phyloP scores from a whole-genome alignment of 2,797 vertebrate genomes.

The Dallia pectoralis region DNA sequence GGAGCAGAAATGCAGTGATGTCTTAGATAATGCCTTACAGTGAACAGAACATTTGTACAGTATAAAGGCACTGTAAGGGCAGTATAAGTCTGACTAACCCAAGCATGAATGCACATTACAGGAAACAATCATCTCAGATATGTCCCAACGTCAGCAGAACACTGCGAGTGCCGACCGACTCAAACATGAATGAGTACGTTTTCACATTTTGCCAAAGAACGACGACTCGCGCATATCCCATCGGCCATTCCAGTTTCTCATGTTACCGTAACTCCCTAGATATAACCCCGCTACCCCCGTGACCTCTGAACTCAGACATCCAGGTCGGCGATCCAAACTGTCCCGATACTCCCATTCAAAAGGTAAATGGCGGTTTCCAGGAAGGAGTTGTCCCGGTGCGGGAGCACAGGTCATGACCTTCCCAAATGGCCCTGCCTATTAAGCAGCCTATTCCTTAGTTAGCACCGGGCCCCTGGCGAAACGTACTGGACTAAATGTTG shows the following conservation, averaged over 20 bases:
- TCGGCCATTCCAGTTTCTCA: conserved; percentile 17
- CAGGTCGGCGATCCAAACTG: conserved; percentile 45
- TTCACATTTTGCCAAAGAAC: conserved; percentile 31
- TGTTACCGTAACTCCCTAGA: conserved; percentile 37
- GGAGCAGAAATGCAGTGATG: conserved; percentile 5
- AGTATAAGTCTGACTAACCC: too few relatives aligned
- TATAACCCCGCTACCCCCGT: conserved; percentile 30
- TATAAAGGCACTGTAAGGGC: conserved; percentile 14
- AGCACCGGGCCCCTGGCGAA: neutral
- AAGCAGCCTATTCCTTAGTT: neutral
- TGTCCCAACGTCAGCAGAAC: conserved; percentile 3
- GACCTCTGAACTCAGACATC: conserved; percentile 35
- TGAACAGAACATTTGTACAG: conserved; percentile 8
- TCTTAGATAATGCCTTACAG: conserved; percentile 17
- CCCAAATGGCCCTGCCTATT: conserved; percentile 40
- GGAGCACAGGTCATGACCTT: conserved; percentile 47
- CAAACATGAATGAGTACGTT: conserved; percentile 35
- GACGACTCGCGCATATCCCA: conserved; percentile 39
- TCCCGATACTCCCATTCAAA: conserved; percentile 52
- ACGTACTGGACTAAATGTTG: neutral
- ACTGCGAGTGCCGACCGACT: neutral
- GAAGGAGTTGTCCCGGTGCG: conserved; percentile 57
- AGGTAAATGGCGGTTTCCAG: conserved; percentile 70
- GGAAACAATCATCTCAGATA: neutral
- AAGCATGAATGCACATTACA: conserved; percentile 18